Evolutionary conservation across 2,113 vertebrate species (phyloP).

Genomic region (Pachycephala philippinensis): DNA sequence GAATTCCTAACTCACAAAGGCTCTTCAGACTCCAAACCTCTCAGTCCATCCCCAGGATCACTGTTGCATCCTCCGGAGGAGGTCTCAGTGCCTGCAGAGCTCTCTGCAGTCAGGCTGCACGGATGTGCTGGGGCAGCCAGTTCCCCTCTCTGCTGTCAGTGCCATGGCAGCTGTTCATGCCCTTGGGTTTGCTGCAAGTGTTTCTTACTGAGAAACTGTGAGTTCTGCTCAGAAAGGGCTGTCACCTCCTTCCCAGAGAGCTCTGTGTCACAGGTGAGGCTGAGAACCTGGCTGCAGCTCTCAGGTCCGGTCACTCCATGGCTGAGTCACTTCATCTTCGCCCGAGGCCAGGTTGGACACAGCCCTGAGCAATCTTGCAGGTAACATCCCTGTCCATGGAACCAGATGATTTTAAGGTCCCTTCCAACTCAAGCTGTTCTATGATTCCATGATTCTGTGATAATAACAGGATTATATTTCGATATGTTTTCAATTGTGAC

Average conservation of each 20-base stretch:
- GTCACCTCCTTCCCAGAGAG: neutral
- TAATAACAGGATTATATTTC: neutral
- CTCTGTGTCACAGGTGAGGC: fast-evolving
- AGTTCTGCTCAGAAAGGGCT: neutral
- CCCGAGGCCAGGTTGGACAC: neutral
- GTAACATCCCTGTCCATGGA: neutral
- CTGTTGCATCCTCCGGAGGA: neutral
- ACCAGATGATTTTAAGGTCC: neutral
- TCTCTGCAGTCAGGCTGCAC: neutral
- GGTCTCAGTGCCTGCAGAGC: neutral
- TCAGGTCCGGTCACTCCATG: fast-evolving
- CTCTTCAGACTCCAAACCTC: neutral
- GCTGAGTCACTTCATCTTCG: neutral
- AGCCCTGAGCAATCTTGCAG: neutral
- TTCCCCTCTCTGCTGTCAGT: neutral
- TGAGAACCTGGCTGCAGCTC: neutral
- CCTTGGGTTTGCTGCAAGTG: neutral
- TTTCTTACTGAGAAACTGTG: neutral
- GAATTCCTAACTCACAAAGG: neutral
- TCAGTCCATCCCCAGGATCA: neutral
- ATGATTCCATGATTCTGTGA: neutral
- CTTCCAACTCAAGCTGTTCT: neutral
- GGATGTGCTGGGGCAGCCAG: neutral
- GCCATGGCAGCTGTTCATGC: fast-evolving
- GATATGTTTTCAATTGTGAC: neutral